phyloP scores from a whole-genome alignment of 2,113 vertebrate genomes.

The Urocolius indicus region DNA sequence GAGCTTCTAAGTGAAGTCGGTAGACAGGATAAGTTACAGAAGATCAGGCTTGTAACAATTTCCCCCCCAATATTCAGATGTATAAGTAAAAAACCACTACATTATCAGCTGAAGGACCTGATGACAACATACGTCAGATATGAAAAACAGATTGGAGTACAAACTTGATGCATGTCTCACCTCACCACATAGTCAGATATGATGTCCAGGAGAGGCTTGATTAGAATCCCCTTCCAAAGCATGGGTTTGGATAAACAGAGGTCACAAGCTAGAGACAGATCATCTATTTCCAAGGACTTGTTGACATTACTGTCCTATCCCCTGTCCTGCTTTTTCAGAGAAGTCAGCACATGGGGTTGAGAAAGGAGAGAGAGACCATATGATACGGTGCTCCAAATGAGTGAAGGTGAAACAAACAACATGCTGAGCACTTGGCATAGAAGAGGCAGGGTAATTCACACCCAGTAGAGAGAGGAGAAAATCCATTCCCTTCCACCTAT shows the following conservation, averaged over 20 bases:
- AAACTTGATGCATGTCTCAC: not conserved
- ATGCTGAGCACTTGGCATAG: not conserved
- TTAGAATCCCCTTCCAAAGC: not conserved
- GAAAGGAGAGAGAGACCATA: not conserved
- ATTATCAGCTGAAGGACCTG: not conserved
- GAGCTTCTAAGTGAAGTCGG: not conserved
- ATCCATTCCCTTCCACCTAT: not conserved
- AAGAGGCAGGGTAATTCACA: not conserved
- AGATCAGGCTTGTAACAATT: not conserved
- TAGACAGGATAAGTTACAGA: not conserved
- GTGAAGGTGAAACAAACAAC: not conserved
- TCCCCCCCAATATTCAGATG: not conserved
- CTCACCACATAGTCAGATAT: not conserved
- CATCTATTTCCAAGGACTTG: not conserved
- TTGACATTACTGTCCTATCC: not conserved
- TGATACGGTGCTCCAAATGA: not conserved
- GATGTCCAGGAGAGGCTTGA: not conserved
- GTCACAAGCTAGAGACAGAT: not conserved
- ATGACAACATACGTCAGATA: accelerated
- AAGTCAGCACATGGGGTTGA: not conserved
- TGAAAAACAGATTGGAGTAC: not conserved
- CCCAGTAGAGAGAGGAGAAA: not conserved
- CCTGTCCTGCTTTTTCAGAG: not conserved
- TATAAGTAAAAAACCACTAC: not conserved
- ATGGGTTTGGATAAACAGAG: not conserved